Percentiles rank a stretch among this genome's conserved stretches.
Evolutionary conservation across 2,113 vertebrate genomes (phyloP).

Genomic region (Myrmecophaga tridactyla): DNA sequence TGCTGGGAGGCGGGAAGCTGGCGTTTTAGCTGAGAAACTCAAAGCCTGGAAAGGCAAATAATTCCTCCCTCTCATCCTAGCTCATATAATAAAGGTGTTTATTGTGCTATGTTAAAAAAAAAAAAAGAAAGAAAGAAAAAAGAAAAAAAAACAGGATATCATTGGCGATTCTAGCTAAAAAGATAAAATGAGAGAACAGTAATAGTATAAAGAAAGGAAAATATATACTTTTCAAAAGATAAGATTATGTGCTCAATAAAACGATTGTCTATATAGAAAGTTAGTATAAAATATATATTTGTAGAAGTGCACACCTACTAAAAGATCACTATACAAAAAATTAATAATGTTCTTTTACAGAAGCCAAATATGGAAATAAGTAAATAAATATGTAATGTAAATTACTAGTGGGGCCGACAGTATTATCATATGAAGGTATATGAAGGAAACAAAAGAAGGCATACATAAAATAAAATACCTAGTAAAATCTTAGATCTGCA

Average conservation of each 20-base stretch:
- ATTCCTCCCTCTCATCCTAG: constrained; percentile 66
- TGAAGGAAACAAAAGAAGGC: background rate
- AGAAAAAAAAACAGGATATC: too few relatives aligned
- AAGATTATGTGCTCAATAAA: background rate
- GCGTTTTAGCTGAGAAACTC: constrained; percentile 99
- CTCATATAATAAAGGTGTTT: constrained; percentile 80
- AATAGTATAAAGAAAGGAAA: background rate
- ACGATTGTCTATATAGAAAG: background rate
- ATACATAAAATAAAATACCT: background rate
- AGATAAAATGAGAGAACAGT: background rate
- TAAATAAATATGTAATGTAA: background rate
- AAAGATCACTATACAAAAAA: background rate
- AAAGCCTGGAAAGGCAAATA: constrained; percentile 99
- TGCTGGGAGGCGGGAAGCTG: constrained; percentile 97
- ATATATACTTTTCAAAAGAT: background rate
- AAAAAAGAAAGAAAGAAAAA: too few relatives aligned
- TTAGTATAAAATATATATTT: background rate
- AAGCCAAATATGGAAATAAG: background rate
- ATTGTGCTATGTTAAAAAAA: too few relatives aligned
- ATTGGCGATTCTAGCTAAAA: background rate
- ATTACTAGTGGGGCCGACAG: background rate
- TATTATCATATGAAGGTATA: background rate
- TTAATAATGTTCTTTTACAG: background rate
- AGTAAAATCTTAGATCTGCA: background rate
- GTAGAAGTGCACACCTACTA: background rate